phyloP scores from a whole-genome alignment of 1,140 invertebrate species.

The Octopus sinensis region DNA sequence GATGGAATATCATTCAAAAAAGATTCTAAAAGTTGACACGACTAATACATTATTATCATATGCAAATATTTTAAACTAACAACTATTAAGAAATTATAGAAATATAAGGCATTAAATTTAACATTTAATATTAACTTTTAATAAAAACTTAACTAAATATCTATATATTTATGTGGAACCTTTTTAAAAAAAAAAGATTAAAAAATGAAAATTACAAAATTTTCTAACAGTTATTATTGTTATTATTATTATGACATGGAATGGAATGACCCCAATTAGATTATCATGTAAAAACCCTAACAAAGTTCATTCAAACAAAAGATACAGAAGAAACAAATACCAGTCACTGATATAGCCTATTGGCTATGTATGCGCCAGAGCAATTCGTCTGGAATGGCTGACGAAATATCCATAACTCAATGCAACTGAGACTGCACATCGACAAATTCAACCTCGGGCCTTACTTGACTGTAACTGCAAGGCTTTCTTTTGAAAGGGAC shows the following conservation, averaged over 20 bases:
- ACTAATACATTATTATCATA: no score
- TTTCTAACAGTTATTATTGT: no score
- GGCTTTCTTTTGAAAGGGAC: slow-evolving; percentile 32
- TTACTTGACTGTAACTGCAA: slow-evolving; percentile 30
- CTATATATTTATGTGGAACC: no score
- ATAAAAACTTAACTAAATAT: no score
- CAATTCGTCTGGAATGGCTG: slow-evolving; percentile 12
- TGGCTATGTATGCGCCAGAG: slow-evolving; percentile 6
- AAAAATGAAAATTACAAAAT: no score
- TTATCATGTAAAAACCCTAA: not conserved
- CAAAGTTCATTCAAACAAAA: slow-evolving; percentile 12
- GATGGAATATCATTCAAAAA: no score
- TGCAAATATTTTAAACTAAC: no score
- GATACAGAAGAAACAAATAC: slow-evolving; percentile 21
- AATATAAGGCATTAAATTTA: no score
- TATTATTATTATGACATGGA: not conserved
- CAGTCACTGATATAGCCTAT: slow-evolving; percentile 19
- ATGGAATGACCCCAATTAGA: slow-evolving; percentile 5
- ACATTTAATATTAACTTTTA: no score
- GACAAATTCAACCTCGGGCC: slow-evolving; percentile 29
- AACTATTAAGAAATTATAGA: no score
- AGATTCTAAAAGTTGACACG: no score
- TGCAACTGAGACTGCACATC: slow-evolving; percentile 27
- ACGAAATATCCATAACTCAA: slow-evolving; percentile 23
- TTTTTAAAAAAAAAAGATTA: no score